These are phyloP conservation scores for Choristoneura fumiferana DNA, from an alignment of 1,140 invertebrate genomes.

Conservation along the genomic window DNA sequence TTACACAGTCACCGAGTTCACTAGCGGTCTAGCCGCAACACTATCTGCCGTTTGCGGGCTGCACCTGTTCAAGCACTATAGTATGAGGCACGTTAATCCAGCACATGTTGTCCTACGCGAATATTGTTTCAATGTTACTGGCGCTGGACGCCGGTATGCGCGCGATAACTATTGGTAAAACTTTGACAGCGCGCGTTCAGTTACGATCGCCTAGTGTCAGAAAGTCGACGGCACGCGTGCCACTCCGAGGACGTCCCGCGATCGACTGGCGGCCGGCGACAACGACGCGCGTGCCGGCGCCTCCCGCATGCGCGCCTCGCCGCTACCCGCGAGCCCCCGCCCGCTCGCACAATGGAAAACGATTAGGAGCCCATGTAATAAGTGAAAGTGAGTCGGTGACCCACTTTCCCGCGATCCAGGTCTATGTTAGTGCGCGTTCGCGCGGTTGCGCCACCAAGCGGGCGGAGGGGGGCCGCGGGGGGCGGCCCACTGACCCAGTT, in stretches of 20 bases:
- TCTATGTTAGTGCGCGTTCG: slow-evolving; percentile 82
- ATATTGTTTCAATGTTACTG: slow-evolving; percentile 27
- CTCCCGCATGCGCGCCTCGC: slow-evolving; percentile 78
- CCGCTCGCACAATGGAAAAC: slow-evolving; percentile 81
- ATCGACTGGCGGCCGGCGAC: slow-evolving; percentile 72
- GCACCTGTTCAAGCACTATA: slow-evolving; percentile 71
- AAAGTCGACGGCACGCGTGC: slow-evolving; percentile 51
- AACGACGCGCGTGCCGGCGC: slow-evolving; percentile 68
- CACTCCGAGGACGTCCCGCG: slow-evolving; percentile 63
- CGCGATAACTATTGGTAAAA: slow-evolving; percentile 39
- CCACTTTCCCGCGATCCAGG: slow-evolving; percentile 83
- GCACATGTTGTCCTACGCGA: slow-evolving; percentile 61
- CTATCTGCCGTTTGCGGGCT: slow-evolving; percentile 71
- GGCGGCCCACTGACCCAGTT: slow-evolving; percentile 84
- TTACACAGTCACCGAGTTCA: slow-evolving; percentile 77
- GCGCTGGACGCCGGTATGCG: slow-evolving; percentile 36
- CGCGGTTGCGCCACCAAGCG: slow-evolving; percentile 71
- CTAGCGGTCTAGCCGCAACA: slow-evolving; percentile 74
- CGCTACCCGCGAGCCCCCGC: slow-evolving; percentile 71
- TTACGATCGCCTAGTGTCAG: slow-evolving; percentile 57
- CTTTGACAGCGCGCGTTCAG: slow-evolving; percentile 57
- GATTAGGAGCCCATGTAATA: slow-evolving; percentile 83
- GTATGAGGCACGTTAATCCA: slow-evolving; percentile 68
- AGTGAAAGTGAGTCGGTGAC: slow-evolving; percentile 84
- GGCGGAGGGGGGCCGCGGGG: slow-evolving; percentile 70